phyloP scores from a whole-genome alignment of 2,113 vertebrate species.

The Carettochelys insculpta region DNA sequence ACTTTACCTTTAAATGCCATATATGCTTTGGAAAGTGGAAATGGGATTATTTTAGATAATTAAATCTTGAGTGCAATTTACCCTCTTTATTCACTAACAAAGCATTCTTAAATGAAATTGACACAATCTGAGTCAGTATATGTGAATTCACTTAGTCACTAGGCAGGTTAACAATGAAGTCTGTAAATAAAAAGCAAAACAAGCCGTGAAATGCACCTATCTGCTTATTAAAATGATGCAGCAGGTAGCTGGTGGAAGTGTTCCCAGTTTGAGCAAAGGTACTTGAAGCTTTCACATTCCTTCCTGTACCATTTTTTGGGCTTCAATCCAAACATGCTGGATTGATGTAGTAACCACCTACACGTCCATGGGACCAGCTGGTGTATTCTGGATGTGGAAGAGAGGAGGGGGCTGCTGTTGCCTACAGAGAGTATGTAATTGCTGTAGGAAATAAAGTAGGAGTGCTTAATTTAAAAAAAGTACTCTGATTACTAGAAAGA shows the following conservation, averaged over 20 bases:
- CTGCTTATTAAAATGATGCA: neutral
- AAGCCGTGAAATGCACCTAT: fast-evolving
- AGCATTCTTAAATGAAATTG: neutral
- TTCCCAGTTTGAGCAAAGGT: neutral
- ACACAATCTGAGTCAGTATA: neutral
- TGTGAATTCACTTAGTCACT: neutral
- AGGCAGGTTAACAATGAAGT: neutral
- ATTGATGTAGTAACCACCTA: neutral
- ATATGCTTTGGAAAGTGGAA: neutral
- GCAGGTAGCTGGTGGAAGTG: neutral
- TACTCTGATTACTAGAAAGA: constrained; percentile 39
- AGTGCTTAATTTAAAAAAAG: constrained; percentile 61
- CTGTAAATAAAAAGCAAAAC: neutral
- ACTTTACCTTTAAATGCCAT: neutral
- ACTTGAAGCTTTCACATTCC: neutral
- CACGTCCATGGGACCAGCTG: neutral
- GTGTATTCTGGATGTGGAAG: neutral
- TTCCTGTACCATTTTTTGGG: neutral
- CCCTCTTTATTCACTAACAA: neutral
- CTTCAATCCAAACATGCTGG: neutral
- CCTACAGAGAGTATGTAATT: constrained; percentile 62
- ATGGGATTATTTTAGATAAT: neutral
- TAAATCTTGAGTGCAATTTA: neutral
- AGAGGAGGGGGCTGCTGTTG: neutral
- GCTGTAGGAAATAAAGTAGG: constrained; percentile 52